Evolutionary conservation across 2,797 vertebrate genomes (phyloP), one percentile per base, ranked within the genome.

Genomic region (Tadarida brasiliensis): DNA sequence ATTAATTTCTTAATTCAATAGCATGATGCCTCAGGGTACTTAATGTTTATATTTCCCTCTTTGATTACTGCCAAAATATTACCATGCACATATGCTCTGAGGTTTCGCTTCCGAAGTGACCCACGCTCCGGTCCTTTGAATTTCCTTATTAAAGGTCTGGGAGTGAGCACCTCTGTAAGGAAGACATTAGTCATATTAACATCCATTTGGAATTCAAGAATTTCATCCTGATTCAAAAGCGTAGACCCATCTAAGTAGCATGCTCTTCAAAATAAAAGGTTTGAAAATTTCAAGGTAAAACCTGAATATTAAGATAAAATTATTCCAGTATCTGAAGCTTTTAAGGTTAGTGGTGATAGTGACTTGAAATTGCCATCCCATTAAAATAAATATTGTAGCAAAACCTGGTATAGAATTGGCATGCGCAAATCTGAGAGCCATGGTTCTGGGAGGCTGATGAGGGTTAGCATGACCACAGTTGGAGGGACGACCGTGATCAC

Each of bases 1-100:
- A 89, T 90, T 87, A 92, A 95, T 94, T 95, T 96, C 85, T 92
- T 96, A 87, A 87, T 73, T 92, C 56, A 84, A 49, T 91, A 96
- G 49, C 61, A 89, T 6, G 28, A 83, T 68, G 12, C 10, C 83
- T 80, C 49, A 54, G 54, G 33, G 56, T 82, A 39, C 35, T 93
- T 70, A 89, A 81, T 91, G 59, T 90, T 92, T 93, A 67, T 33
- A 91, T 77, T 95, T 73, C 35, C 24, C 28, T 77, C 65, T 73
- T 71, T 81, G 44, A 33, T 76, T 87, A 85, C 77, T 96, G 44
- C 44, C 56, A 94, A 96, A 91, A 65, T 57, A 91, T 61, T 54
- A 59, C 51, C 30, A 1, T 78, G 26, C 70, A 90, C 63, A 96
- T 73, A 87, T 6, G 10, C 80, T 44, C 68, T 57, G 28, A 71